Evolutionary conservation across 2,797 vertebrate genomes (phyloP), one percentile per base, ranked within the genome.

Genomic region (Poecilia velifera): DNA sequence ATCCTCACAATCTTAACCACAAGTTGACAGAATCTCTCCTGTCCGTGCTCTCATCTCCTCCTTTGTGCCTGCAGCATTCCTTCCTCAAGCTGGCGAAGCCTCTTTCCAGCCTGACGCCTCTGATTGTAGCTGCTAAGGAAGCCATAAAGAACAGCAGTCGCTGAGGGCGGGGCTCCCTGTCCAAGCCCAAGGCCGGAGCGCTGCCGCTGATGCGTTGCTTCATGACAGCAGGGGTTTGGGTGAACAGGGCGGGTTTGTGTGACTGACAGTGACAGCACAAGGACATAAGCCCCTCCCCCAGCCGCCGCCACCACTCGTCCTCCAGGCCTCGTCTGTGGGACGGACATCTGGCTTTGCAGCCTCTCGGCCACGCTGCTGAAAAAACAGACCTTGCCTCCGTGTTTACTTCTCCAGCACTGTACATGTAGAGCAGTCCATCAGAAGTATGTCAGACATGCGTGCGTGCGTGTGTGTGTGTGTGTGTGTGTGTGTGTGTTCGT

Each of bases 61-160:
- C 1, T 72, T 18, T 79, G 53, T 72, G 39, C 82, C 51, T 84
- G 59, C 95, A 99, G 98, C 98, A 99, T 94, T 97, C 97, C 43
- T 99, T 99, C 96, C 95, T 99, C 93, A 99, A 99, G 94, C 92
- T 99, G 95, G 98, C 98, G 74, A 99, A 99, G 95, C 98, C 98
- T 73, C 96, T 99, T 57, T 99, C 98, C 90, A 99, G 98, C 94
- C 96, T 99, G 95, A 99, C 98, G 28, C 98, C 98, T 59, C 96
- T 99, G 94, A 99, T 99, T 95, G 95, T 99, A 94, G 98, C 98
- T 88, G 97, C 98, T 90, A 99, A 99, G 96, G 98, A 99, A 93
- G 98, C 98, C 86, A 99, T 99, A 97, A 99, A 98, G 96, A 99
- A 97, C 95, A 99, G 93, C 96, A 98, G 98, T 94, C 98, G 98